These are phyloP conservation scores for Erannis defoliaria DNA, from an alignment of 2,888 invertebrate species.

Conservation along the genomic window DNA sequence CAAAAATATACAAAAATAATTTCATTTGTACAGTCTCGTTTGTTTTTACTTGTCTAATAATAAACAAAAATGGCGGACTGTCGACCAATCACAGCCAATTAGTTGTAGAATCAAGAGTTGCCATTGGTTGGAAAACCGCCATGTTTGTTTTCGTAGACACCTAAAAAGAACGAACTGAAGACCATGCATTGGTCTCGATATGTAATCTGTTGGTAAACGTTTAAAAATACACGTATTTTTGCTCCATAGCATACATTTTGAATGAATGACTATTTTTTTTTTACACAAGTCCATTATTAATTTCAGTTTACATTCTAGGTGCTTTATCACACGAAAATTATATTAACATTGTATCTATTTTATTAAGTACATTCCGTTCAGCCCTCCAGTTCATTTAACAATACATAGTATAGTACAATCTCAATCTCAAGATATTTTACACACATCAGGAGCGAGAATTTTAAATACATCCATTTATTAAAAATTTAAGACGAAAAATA, in stretches of 20 bases:
- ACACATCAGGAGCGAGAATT: conserved; percentile 55
- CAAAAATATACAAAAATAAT: conserved; percentile 33
- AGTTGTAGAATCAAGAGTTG: no score
- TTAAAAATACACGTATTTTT: conserved; percentile 35
- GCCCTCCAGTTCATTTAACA: conserved; percentile 63
- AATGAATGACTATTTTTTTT: conserved; percentile 34
- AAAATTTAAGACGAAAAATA: conserved; percentile 46
- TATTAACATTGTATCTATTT: conserved; percentile 47
- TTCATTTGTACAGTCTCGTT: neutral
- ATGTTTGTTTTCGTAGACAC: no score
- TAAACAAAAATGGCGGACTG: neutral
- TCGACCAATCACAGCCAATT: neutral
- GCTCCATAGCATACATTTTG: conserved; percentile 43
- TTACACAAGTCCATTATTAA: conserved; percentile 25
- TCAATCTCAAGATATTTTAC: conserved; percentile 64
- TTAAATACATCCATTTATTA: conserved; percentile 47
- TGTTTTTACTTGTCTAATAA: no score
- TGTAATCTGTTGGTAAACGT: conserved; percentile 18
- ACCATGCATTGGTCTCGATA: conserved; percentile 13
- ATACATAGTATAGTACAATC: conserved; percentile 51
- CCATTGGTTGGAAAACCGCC: no score
- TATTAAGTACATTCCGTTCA: conserved; percentile 76
- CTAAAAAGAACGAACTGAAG: no score
- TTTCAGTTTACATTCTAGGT: conserved; percentile 47
- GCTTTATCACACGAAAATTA: conserved; percentile 70